Evolutionary conservation across 2,797 vertebrate genomes (phyloP), one percentile per base, ranked within the genome.

Genomic region (Channa striata): DNA sequence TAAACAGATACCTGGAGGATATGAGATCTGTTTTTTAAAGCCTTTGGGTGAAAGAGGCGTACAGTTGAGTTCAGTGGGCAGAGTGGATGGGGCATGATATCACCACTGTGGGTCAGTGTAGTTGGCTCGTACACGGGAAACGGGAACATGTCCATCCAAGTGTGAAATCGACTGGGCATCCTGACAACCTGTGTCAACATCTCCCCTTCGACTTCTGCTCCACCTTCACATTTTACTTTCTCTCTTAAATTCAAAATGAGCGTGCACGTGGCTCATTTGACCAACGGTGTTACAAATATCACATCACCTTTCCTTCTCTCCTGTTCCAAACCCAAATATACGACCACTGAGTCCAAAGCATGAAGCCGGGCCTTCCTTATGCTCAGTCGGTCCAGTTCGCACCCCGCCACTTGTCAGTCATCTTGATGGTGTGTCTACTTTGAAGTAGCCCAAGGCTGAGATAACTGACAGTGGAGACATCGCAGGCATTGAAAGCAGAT

Each of bases 181-280:
- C 54, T 47, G 74, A 80, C 70, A 82, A 79, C 68, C 54, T 77
- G 21, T 39, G 77, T 82, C 81, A 81, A 78, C 43, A 65, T 77
- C 66, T 66, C 25, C 68, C 61, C 54, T 57, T 59, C 5, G 21
- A 76, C 66, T 71, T 74, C 33, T 72, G 39, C 59, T 42, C 21
- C 62, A 49, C 51, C 42, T 59, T 66, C 59, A 60, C 46, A 43
- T 60, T 56, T 66, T 17, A 23, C 49, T 46, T 59, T 51, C 42
- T 48, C 47, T 42, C 46, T 63, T 44, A 58, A 63, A 74, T 46
- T 60, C 34, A 52, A 66, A 77, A 60, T 59, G 48, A 9, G n/a
- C 40, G 58, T 52, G 20, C 30, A 14, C 30, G 17, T 6, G 17
- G 14, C 11, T 59, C 17, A 23, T 25, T 23, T 37, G 17, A 74